These are phyloP conservation scores for Eupeodes corollae DNA, from an alignment of 1,140 invertebrate genomes.

Conservation along the genomic window DNA sequence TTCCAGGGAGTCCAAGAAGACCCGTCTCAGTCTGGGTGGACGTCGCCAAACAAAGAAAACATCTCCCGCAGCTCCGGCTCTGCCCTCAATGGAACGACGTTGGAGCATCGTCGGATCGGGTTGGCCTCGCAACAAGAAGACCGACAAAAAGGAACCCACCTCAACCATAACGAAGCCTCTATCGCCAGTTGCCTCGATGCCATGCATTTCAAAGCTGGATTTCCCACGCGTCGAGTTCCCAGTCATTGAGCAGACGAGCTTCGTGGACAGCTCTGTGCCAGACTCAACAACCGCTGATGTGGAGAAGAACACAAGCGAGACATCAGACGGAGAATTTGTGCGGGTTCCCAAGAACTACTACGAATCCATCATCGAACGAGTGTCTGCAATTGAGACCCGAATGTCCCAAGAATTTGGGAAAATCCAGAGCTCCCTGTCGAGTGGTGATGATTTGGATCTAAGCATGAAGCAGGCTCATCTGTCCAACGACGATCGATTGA, in stretches of 20 bases:
- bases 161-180: background rate
- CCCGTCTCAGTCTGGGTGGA: slow-evolving; percentile 5
- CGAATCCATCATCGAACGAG: slow-evolving; percentile 59
- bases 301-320: background rate
- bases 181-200: slow-evolving; percentile 3
- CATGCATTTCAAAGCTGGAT: background rate
- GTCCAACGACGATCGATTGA: too few relatives aligned
- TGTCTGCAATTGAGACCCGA: slow-evolving; percentile 55
- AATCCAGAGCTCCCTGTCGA: background rate
- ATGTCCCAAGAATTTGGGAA: slow-evolving; percentile 55
- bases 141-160: slow-evolving; percentile 17
- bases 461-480: background rate
- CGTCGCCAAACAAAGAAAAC: slow-evolving; percentile 3
- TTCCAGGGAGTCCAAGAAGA: slow-evolving; percentile 10
- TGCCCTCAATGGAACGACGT: slow-evolving; percentile 10
- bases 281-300: background rate
- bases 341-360: slow-evolving; percentile 59
- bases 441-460: slow-evolving; percentile 8
- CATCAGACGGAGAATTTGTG: slow-evolving; percentile 43
- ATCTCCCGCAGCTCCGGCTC: background rate
- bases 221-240: slow-evolving; percentile 2
- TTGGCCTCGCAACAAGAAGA: slow-evolving; percentile 19
- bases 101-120: slow-evolving; percentile 16
- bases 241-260: slow-evolving; percentile 5
- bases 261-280: slow-evolving; percentile 14